Evolutionary conservation across 2,888 invertebrate genomes (phyloP).

Genomic region (Morpho achilles): DNA sequence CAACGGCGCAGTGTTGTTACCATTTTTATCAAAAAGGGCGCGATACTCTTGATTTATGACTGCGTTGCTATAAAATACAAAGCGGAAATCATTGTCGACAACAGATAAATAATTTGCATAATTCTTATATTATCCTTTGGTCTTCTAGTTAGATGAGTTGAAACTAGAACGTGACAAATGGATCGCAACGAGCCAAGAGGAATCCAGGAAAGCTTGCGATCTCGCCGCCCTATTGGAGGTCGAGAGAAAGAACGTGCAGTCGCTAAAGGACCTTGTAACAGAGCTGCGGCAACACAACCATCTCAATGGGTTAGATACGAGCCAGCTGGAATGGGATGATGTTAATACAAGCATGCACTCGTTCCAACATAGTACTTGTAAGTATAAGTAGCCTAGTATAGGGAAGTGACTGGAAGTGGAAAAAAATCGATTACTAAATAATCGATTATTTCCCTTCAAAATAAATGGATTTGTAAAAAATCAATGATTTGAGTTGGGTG

Average conservation of each 20-base stretch:
- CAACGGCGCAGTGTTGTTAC: no score
- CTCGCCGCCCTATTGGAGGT: slow-evolving; percentile 52
- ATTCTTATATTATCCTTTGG: neutral
- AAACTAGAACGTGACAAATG: slow-evolving; percentile 62
- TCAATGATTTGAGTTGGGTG: no score
- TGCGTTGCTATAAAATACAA: no score
- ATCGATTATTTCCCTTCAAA: no score
- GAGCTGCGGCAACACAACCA: slow-evolving; percentile 58
- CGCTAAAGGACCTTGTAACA: slow-evolving; percentile 50
- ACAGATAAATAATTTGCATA: no score
- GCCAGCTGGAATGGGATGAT: slow-evolving; percentile 65
- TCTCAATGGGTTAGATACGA: slow-evolving; percentile 52
- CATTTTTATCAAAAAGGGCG: no score
- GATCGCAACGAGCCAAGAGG: slow-evolving; percentile 48
- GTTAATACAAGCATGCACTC: slow-evolving; percentile 55
- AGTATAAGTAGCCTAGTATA: slow-evolving; percentile 30
- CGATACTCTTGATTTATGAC: no score
- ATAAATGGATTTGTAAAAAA: no score
- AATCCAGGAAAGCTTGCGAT: slow-evolving; percentile 40
- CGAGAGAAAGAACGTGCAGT: slow-evolving; percentile 44
- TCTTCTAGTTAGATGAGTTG: slow-evolving; percentile 66
- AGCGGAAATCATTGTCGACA: no score
- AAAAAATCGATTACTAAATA: no score
- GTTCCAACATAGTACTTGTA: slow-evolving; percentile 55
- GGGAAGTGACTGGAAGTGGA: no score